Conservation (phyloP, 2,797 vertebrate species). For the Sebastes paucispinis region DNA sequence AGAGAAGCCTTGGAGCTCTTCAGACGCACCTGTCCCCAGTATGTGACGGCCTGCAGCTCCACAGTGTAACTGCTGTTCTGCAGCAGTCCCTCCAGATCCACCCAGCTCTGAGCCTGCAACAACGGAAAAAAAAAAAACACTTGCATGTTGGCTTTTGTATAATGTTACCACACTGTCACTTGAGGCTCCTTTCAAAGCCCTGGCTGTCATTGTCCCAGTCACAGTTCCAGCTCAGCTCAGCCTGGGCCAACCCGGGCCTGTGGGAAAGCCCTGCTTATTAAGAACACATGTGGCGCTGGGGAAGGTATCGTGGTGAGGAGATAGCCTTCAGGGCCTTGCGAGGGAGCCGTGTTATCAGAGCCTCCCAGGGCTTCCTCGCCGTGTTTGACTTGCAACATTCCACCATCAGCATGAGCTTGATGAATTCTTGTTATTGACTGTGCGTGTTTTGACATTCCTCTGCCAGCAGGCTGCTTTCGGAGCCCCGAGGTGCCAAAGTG, state of each 20-base stretch:
- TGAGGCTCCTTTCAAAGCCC: constrained; percentile 51
- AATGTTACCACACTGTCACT: constrained; percentile 54
- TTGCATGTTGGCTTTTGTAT: constrained; percentile 43
- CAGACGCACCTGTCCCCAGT: constrained; percentile 93
- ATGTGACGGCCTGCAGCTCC: constrained; percentile 91
- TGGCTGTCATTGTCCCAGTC: constrained; percentile 36
- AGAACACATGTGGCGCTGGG: constrained; percentile 78
- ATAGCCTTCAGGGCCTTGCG: constrained; percentile 65
- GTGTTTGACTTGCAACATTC: constrained; percentile 78
- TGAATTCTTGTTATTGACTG: constrained; percentile 77
- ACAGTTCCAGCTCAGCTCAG: constrained; percentile 26
- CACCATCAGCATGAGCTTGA: constrained; percentile 75
- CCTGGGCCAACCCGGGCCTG: constrained; percentile 44
- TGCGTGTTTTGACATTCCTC: constrained; percentile 82
- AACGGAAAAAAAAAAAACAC: constrained; percentile 37
- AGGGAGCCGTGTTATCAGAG: constrained; percentile 76
- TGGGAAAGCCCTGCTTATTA: constrained; percentile 71
- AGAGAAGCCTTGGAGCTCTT: constrained; percentile 92
- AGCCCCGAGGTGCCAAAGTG: constrained; percentile 80
- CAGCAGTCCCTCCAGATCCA: constrained; percentile 88
- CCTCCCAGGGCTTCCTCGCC: constrained; percentile 75
- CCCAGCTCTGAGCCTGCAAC: constrained; percentile 86
- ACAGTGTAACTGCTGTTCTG: constrained; percentile 88
- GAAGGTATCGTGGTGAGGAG: constrained; percentile 64
- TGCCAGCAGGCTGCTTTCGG: constrained; percentile 75